Conservation (phyloP, 2,888 invertebrate genomes). For the Cephus spinipes region DNA sequence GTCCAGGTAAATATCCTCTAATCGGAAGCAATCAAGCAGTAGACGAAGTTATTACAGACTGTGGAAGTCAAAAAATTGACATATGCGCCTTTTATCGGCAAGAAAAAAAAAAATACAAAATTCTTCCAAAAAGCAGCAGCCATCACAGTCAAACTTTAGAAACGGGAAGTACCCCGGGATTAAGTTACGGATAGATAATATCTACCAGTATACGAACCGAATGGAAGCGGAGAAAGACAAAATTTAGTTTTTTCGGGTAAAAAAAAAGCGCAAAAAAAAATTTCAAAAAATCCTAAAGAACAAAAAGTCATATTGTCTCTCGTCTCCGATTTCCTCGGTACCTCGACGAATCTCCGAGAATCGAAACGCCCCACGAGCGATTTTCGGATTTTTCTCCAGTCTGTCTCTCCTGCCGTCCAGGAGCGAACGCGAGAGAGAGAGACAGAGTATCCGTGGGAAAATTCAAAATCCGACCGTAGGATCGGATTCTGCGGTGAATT, state of each 20-base stretch:
- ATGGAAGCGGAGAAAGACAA: neutral
- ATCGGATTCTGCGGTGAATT: neutral
- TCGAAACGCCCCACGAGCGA: neutral
- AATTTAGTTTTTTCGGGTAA: neutral
- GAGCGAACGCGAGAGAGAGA: neutral
- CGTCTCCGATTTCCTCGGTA: neutral
- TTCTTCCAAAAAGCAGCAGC: neutral
- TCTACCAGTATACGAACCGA: too few species aligned
- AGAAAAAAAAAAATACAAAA: neutral
- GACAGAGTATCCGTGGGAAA: neutral
- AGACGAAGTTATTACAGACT: neutral
- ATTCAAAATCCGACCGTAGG: neutral
- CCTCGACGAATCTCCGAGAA: neutral
- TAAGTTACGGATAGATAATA: too few species aligned
- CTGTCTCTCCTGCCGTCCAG: neutral
- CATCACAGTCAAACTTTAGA: neutral
- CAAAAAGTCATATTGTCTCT: neutral
- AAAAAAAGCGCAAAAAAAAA: neutral
- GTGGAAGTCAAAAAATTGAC: neutral
- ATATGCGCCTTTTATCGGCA: neutral
- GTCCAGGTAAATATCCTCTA: neutral
- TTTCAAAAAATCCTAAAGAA: neutral
- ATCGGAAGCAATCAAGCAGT: neutral
- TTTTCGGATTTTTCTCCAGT: neutral
- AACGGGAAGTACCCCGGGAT: neutral